phyloP scores from a whole-genome alignment of 64 coral and sea anemone genomes.

The Montipora cactus region DNA sequence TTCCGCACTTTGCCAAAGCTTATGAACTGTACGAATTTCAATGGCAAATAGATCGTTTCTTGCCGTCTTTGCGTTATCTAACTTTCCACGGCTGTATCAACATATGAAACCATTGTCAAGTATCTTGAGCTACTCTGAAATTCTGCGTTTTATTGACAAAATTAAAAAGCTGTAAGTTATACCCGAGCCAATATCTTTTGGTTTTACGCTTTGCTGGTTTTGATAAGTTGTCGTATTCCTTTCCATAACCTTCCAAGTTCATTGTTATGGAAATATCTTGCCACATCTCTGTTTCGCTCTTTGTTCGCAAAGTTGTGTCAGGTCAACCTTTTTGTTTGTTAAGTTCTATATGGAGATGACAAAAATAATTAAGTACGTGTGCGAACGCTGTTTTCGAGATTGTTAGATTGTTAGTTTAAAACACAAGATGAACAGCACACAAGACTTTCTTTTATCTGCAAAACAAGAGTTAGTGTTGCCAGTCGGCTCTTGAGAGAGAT shows the following conservation, averaged over 20 bases:
- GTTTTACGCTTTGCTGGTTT: conserved; percentile 11
- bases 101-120: neutral
- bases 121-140: neutral
- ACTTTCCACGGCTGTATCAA: neutral
- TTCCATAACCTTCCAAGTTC: neutral
- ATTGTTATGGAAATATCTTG: conserved; percentile 50
- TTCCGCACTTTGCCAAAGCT: neutral
- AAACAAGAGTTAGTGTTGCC: neutral
- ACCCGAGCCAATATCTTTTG: conserved; percentile 1
- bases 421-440: neutral
- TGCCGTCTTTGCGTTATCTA: neutral
- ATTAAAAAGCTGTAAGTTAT: neutral
- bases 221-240: neutral
- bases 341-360: conserved; percentile 29
- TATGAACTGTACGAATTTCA: neutral
- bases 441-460: neutral
- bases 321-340: conserved; percentile 37
- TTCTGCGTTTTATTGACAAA: too few relatives aligned
- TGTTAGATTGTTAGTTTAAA: conserved; percentile 1
- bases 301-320: neutral
- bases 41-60: neutral
- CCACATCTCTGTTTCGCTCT: conserved; percentile 13
- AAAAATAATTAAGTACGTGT: neutral
- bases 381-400: neutral
- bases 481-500: neutral